phyloP scores from a whole-genome alignment of 35 echinoderm and acorn worm genomes.

The Lytechinus pictus region DNA sequence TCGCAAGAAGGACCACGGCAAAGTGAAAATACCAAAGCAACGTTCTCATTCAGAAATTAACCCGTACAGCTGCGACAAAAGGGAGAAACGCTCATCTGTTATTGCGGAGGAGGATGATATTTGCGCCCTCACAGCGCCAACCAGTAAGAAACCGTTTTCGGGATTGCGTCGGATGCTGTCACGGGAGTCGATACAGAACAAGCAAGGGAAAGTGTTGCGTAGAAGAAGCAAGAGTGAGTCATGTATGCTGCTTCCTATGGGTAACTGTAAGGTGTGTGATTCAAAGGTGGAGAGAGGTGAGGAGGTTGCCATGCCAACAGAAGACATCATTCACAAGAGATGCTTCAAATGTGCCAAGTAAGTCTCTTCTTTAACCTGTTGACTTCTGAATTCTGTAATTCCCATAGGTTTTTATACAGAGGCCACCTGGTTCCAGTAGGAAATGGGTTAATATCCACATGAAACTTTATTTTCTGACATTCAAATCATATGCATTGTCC shows the following conservation, averaged over 20 bases:
- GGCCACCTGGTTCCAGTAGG: too few species aligned
- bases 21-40: slow-evolving; percentile 23
- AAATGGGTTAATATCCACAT: too few species aligned
- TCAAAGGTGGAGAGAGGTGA: slow-evolving; percentile 26
- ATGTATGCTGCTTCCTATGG: background rate
- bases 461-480: too few species aligned
- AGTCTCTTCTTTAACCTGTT: background rate
- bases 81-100: slow-evolving; percentile 32
- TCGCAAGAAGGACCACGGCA: slow-evolving; percentile 43
- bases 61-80: slow-evolving; percentile 18
- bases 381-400: too few species aligned
- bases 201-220: background rate
- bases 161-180: slow-evolving; percentile 41
- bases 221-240: slow-evolving; percentile 35
- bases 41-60: slow-evolving; percentile 44
- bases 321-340: slow-evolving; percentile 38
- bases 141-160: slow-evolving; percentile 37
- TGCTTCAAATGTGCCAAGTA: slow-evolving; percentile 49
- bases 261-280: slow-evolving; percentile 32
- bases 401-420: too few species aligned
- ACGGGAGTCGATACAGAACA: slow-evolving; percentile 20
- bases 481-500: too few species aligned
- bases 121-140: background rate
- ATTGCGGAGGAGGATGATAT: slow-evolving; percentile 31
- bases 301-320: slow-evolving; percentile 42